Evolutionary conservation across 2,888 invertebrate species (phyloP).

Genomic region (Pedicia rivosa): DNA sequence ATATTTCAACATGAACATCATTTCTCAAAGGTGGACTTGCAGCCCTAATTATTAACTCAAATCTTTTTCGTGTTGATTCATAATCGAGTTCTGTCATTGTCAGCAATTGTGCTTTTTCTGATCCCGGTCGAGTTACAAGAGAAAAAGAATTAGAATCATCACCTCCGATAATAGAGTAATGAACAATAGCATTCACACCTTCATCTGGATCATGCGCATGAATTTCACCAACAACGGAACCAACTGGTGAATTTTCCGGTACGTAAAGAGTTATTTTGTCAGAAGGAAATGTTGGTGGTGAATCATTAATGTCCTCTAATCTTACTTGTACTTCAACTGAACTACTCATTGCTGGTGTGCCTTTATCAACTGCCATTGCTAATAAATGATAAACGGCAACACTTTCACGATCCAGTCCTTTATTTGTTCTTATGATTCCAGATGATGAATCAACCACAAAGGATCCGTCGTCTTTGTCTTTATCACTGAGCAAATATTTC

Average conservation of each 20-base stretch:
- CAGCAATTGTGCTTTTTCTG: conserved; percentile 72
- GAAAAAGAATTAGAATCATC: conserved; percentile 80
- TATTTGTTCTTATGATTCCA: conserved; percentile 80
- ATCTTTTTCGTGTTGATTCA: conserved; percentile 83
- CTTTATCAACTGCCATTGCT: conserved; percentile 81
- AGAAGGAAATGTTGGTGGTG: conserved; percentile 76
- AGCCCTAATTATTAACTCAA: conserved; percentile 75
- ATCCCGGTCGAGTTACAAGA: conserved; percentile 62
- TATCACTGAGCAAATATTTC: conserved; percentile 56
- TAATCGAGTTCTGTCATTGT: conserved; percentile 89
- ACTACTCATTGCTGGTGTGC: conserved; percentile 59
- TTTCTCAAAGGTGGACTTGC: conserved; percentile 79
- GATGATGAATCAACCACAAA: conserved; percentile 87
- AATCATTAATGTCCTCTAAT: conserved; percentile 80
- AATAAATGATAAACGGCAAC: conserved; percentile 69
- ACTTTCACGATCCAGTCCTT: conserved; percentile 80
- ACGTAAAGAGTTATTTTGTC: conserved; percentile 80
- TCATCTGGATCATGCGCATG: conserved; percentile 86
- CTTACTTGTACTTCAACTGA: conserved; percentile 59
- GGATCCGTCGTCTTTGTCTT: conserved; percentile 68
- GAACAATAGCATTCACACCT: conserved; percentile 77
- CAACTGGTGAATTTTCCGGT: conserved; percentile 91
- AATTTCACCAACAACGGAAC: conserved; percentile 82
- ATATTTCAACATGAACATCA: conserved; percentile 73
- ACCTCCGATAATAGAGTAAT: conserved; percentile 88